Base-by-base conservation (phyloP, 2,888 invertebrate species). In the Ophion slaviceki region DNA sequence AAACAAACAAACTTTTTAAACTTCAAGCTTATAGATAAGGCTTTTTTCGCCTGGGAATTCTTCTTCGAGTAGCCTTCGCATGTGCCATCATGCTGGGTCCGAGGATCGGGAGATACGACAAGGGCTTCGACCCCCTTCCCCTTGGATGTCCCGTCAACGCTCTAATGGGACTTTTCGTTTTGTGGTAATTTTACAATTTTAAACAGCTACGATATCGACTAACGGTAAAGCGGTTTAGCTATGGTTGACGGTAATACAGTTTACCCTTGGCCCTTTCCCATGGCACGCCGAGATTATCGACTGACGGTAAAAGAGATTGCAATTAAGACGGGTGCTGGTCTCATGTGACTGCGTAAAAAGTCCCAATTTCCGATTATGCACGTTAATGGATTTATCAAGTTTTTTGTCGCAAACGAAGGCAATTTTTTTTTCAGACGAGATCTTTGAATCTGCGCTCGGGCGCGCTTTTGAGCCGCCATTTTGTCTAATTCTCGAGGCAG, bases 41-140 rank as follows among this genome's bases (percentile, higher is more conserved):
- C 2, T 71, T 57, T 62, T 28, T 32, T 57, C 45, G 32, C 36
- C 11, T 0, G 36, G 53, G 17, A 53, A 14, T 53, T 3, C 17
- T 11, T 57, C 17, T 36, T 57, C 95, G 96, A 40, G 95, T 97
- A 89, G 98, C 98, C 0, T 96, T 98, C 89, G 98, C 98, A 0
- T 98, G 98, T 45, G 97, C 98, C 0, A 95, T 97, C 32, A 97
- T 99, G 97, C 94, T 99, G 79, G 98, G 98, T 0, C 99, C 99
- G 0, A 95, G 99, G 1, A 94, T 98, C 64, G 98, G 98, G 0
- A 95, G 98, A 86, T 98, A 98, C 93, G 96, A 97, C 20, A 95
- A 96, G 70, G 98, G 98, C 0, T 95, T 95, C 8, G 96, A 95
- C 0, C 96, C 97, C 0, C 93, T 98, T 67, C 98, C 98, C 0